Conservation (phyloP, 2,797 vertebrate genomes). For the Carcharodon carcharias region DNA sequence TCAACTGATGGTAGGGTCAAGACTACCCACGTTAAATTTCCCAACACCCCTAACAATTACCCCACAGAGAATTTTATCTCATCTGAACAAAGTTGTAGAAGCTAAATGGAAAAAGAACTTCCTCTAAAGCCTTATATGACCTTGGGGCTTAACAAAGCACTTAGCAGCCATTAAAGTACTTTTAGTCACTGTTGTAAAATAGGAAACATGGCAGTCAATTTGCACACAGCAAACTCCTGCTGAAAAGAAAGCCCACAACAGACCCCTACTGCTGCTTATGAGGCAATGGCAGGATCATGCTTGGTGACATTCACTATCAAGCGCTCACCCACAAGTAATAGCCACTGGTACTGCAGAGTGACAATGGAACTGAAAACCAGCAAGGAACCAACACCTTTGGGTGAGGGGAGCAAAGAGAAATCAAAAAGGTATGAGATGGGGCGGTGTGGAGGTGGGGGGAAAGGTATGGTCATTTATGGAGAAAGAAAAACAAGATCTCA, state of each 20-base stretch:
- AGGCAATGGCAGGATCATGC: neutral
- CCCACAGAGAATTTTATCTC: neutral
- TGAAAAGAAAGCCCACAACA: neutral
- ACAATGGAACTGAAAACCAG: neutral
- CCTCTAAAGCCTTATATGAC: neutral
- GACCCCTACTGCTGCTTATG: neutral
- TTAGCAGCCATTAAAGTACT: neutral
- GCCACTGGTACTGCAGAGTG: neutral
- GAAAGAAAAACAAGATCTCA: neutral
- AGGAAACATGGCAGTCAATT: neutral
- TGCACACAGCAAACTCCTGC: neutral
- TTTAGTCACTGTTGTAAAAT: neutral
- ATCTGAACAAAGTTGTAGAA: neutral
- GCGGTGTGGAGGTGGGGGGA: neutral
- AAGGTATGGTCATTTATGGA: neutral
- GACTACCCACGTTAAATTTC: neutral
- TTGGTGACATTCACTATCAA: neutral
- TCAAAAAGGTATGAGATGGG: neutral
- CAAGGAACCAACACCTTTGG: neutral
- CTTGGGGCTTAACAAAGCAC: neutral
- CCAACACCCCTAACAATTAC: neutral
- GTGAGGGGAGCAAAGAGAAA: neutral
- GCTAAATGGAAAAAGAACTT: neutral
- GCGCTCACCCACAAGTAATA: neutral
- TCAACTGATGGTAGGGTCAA: neutral